These are phyloP conservation scores for Hyaena hyaena DNA, from an alignment of 2,113 vertebrate genomes.

Conservation along the genomic window DNA sequence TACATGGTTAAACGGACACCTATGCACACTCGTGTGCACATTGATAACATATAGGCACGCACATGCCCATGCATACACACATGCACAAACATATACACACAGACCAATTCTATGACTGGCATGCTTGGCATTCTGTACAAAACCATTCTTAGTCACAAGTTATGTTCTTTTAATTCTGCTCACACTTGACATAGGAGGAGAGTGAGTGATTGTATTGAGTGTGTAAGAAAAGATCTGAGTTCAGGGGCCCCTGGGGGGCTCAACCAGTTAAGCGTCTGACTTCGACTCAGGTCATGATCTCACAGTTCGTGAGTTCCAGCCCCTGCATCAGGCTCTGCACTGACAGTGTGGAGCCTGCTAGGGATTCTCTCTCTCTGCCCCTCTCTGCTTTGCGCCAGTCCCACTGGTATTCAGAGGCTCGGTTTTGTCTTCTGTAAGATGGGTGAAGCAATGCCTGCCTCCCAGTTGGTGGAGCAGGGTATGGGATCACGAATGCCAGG, in stretches of 20 bases:
- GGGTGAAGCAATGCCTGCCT: fast-evolving
- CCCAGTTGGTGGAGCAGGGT: fast-evolving
- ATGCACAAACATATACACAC: fast-evolving
- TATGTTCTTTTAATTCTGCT: conserved; percentile 58
- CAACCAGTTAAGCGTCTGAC: no score
- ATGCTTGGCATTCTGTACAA: background rate
- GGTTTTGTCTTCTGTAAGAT: background rate
- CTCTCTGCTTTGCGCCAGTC: background rate
- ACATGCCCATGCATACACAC: fast-evolving
- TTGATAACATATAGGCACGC: fast-evolving
- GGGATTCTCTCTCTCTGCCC: no score
- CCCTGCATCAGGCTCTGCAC: no score
- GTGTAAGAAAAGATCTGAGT: background rate
- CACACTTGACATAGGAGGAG: background rate
- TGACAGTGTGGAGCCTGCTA: no score
- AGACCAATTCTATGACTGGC: background rate
- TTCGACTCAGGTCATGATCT: no score
- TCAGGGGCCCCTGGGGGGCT: no score
- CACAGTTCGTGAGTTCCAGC: no score
- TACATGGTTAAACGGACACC: background rate
- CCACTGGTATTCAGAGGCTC: background rate
- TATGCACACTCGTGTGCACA: background rate
- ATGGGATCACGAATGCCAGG: fast-evolving
- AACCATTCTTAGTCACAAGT: conserved; percentile 34
- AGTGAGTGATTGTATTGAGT: no score